phyloP scores from a whole-genome alignment of 2,113 vertebrate genomes.

The Antennarius striatus region DNA sequence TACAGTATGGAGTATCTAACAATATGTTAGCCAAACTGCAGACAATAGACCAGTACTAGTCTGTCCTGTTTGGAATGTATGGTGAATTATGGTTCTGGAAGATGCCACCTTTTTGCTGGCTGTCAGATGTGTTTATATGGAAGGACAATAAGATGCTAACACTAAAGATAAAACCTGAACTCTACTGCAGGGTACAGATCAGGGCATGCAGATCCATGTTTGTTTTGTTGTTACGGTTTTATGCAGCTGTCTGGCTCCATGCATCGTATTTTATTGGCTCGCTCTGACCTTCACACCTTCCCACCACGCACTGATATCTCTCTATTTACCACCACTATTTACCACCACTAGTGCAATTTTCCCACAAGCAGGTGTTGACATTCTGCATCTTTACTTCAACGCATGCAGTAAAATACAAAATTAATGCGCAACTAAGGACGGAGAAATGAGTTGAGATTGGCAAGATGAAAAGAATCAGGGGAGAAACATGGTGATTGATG shows the following conservation, averaged over 20 bases:
- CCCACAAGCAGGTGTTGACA: not conserved
- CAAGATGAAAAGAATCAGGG: no score
- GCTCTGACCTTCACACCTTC: constrained; percentile 44
- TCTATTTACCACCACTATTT: constrained; percentile 12
- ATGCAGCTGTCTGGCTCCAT: constrained; percentile 15
- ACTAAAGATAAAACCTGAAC: constrained; percentile 24
- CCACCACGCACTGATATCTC: constrained; percentile 33
- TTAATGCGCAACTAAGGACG: no score
- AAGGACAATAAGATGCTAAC: constrained; percentile 47
- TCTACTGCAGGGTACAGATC: constrained; percentile 32
- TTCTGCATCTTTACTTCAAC: constrained; percentile 2
- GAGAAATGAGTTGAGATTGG: no score
- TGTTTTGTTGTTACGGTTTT: constrained; percentile 18
- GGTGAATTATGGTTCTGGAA: no score
- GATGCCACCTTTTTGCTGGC: no score
- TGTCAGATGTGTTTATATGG: constrained; percentile 14
- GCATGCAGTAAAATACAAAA: not conserved
- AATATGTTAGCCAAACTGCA: no score
- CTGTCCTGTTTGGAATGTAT: no score
- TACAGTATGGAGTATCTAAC: no score
- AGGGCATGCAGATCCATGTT: constrained; percentile 6
- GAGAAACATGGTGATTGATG: not conserved
- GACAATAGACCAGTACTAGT: no score
- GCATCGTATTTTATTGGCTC: constrained; percentile 35
- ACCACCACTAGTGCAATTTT: constrained; percentile 1